These are phyloP conservation scores for Stercorarius parasiticus DNA, from an alignment of 2,113 vertebrate species.

Conservation along the genomic window DNA sequence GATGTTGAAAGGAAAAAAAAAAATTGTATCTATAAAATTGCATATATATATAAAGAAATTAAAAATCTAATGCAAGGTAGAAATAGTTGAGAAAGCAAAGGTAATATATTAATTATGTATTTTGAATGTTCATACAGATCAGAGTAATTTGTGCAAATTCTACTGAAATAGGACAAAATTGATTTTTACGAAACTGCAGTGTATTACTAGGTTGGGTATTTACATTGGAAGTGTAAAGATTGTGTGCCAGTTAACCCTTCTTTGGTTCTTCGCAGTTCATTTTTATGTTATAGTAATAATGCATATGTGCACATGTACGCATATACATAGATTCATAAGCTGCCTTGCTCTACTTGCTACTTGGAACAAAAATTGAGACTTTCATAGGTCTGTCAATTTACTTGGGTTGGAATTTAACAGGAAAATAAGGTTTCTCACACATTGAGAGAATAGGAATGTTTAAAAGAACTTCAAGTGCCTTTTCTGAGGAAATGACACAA, in stretches of 20 bases:
- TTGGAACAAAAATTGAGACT: not conserved
- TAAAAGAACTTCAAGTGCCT: not conserved
- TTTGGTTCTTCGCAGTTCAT: not conserved
- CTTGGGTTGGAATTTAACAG: not conserved
- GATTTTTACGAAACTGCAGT: not conserved
- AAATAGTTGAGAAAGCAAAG: not conserved
- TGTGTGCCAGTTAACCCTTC: not conserved
- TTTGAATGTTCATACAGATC: not conserved
- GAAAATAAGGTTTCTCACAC: not conserved
- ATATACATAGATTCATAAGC: fast-evolving
- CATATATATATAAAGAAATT: not conserved
- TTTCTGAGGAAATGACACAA: not conserved
- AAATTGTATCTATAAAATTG: not conserved
- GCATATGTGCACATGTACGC: fast-evolving
- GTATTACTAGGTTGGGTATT: not conserved
- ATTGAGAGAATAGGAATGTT: not conserved
- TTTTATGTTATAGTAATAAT: not conserved
- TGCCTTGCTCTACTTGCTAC: not conserved
- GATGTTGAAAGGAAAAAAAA: not conserved
- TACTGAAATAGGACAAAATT: not conserved
- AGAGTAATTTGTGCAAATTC: not conserved
- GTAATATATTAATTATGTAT: fast-evolving
- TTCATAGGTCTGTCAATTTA: not conserved
- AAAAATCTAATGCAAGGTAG: not conserved
- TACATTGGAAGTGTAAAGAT: not conserved